These are phyloP conservation scores for Pangasius mekongensis DNA, from an alignment of 2,797 vertebrate species.

Conservation along the genomic window DNA sequence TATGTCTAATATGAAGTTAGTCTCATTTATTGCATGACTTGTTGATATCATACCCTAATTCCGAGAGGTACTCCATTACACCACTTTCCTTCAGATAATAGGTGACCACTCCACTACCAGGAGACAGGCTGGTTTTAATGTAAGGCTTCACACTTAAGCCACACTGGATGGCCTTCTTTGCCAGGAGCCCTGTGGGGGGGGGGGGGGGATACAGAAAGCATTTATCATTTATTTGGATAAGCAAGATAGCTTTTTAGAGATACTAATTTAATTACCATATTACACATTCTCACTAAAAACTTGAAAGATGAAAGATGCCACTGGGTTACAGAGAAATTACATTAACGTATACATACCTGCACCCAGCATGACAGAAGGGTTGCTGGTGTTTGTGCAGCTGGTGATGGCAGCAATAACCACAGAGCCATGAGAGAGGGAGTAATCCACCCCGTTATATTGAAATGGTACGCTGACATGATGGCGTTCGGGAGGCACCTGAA, in stretches of 20 bases:
- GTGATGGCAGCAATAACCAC: slow-evolving; percentile 98
- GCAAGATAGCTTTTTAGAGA: background rate
- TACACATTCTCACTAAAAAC: background rate
- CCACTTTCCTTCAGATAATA: slow-evolving; percentile 94
- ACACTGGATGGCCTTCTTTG: slow-evolving; percentile 88
- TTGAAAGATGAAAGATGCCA: background rate
- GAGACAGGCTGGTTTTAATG: slow-evolving; percentile 96
- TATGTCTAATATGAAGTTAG: background rate
- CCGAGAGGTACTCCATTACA: slow-evolving; percentile 88
- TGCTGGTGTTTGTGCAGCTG: slow-evolving; percentile 99
- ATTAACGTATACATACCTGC: slow-evolving; percentile 77
- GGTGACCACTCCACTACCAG: slow-evolving; percentile 96
- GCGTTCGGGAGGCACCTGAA: slow-evolving; percentile 81
- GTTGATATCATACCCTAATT: slow-evolving; percentile 83
- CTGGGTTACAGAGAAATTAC: background rate
- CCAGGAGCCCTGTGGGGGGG: slow-evolving; percentile 85
- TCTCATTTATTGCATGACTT: background rate
- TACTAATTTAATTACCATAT: background rate
- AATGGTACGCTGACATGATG: slow-evolving; percentile 76
- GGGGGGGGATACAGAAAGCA: slow-evolving; percentile 1
- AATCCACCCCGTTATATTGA: slow-evolving; percentile 79
- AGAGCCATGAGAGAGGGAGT: slow-evolving; percentile 85
- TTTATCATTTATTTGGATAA: background rate
- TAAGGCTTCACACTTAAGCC: slow-evolving; percentile 92
- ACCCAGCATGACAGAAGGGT: slow-evolving; percentile 97